These are phyloP conservation scores for Herpetotheres cachinnans DNA, from an alignment of 2,113 vertebrate species.

Conservation along the genomic window DNA sequence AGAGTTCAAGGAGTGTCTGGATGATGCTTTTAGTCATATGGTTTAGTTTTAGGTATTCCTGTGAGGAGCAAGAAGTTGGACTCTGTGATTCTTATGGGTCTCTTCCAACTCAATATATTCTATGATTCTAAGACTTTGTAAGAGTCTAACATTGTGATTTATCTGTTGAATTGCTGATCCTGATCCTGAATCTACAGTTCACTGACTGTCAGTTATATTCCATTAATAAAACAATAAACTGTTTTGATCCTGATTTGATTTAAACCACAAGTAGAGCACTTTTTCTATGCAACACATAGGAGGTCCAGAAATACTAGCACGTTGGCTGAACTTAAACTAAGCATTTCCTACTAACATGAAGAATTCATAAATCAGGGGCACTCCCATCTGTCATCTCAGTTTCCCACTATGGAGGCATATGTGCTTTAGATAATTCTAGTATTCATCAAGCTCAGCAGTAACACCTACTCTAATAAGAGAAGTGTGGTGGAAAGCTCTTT, in stretches of 20 bases:
- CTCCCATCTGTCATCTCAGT: background rate
- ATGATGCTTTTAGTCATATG: background rate
- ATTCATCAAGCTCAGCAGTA: background rate
- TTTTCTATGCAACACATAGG: background rate
- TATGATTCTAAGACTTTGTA: background rate
- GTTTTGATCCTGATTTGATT: background rate
- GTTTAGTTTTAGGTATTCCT: background rate
- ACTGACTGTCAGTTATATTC: background rate
- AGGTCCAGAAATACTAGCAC: background rate
- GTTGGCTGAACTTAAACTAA: background rate
- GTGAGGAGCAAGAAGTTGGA: accelerated
- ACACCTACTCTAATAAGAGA: background rate
- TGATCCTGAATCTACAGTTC: background rate
- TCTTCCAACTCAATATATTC: background rate
- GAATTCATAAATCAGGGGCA: background rate
- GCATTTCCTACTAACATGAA: background rate
- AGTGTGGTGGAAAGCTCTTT: background rate
- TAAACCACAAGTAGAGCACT: background rate
- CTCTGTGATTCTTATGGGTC: background rate
- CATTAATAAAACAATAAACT: background rate
- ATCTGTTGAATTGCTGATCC: background rate
- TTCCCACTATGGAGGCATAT: background rate
- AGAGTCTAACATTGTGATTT: background rate
- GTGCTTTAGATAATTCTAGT: background rate
- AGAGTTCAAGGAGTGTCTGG: background rate